These are phyloP conservation scores for Drosophila tropicalis DNA, from an alignment of 1,140 invertebrate genomes.

Conservation along the genomic window DNA sequence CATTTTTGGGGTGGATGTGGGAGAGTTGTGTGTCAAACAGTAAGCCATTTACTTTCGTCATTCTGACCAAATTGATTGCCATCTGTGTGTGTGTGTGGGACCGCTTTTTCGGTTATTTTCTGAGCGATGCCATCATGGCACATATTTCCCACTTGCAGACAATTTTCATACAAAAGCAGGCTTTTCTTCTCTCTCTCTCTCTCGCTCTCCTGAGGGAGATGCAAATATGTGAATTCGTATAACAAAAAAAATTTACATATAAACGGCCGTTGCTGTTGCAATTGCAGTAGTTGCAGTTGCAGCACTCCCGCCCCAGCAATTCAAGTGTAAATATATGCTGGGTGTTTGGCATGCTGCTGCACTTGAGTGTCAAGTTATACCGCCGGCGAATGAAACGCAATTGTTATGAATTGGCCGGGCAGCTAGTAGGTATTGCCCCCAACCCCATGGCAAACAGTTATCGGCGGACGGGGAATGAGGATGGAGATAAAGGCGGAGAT, in stretches of 20 bases:
- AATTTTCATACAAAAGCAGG: constrained; percentile 58
- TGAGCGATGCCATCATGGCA: background rate
- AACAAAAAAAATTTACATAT: constrained; percentile 65
- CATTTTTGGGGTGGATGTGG: too few species aligned
- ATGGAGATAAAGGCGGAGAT: too few species aligned
- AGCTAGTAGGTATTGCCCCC: background rate
- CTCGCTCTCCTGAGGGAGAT: constrained; percentile 38
- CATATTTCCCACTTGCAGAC: constrained; percentile 36
- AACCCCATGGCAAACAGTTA: constrained; percentile 17
- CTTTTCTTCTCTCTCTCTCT: constrained; percentile 5
- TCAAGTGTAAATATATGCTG: constrained; percentile 69
- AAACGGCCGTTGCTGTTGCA: constrained; percentile 56
- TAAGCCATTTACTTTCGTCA: constrained; percentile 68
- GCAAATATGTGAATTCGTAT: constrained; percentile 64
- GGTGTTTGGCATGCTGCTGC: constrained; percentile 66
- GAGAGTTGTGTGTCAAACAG: constrained; percentile 36
- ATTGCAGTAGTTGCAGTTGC: constrained; percentile 33
- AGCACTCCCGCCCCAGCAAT: constrained; percentile 46
- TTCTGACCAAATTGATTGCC: constrained; percentile 69
- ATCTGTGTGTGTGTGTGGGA: constrained; percentile 35
- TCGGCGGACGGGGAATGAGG: constrained; percentile 1
- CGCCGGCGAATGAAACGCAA: constrained; percentile 70
- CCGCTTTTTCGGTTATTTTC: constrained; percentile 10
- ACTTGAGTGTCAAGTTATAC: constrained; percentile 73
- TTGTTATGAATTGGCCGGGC: constrained; percentile 71